These are phyloP conservation scores for Drosophila carrolli DNA, from an alignment of 1,140 invertebrate genomes.

Conservation along the genomic window DNA sequence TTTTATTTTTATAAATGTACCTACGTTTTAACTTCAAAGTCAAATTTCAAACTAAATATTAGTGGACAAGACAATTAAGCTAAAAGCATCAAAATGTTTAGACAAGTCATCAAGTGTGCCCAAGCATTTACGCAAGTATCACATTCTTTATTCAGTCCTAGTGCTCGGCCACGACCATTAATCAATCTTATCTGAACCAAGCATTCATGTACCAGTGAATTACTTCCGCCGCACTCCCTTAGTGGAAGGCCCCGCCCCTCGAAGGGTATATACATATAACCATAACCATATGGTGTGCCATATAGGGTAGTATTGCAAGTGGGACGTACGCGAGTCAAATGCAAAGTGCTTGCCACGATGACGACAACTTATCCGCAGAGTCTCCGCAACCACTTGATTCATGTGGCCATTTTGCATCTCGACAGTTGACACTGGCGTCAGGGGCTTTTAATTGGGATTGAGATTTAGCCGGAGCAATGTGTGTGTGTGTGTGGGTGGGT, in stretches of 20 bases:
- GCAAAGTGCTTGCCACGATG: constrained; percentile 53
- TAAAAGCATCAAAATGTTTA: constrained; percentile 4
- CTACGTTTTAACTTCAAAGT: background rate
- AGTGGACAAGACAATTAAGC: constrained; percentile 1
- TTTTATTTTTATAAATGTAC: too few relatives aligned
- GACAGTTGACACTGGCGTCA: constrained; percentile 43
- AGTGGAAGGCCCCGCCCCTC: constrained; percentile 9
- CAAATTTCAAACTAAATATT: background rate
- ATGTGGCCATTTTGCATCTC: constrained; percentile 30
- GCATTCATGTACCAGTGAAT: constrained; percentile 23
- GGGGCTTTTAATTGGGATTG: constrained; percentile 40
- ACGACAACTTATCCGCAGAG: constrained; percentile 38
- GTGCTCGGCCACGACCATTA: constrained; percentile 17
- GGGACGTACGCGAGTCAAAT: constrained; percentile 37
- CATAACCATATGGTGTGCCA: constrained; percentile 4
- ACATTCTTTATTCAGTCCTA: constrained; percentile 9
- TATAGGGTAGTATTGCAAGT: constrained; percentile 1
- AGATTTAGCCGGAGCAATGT: constrained; percentile 16
- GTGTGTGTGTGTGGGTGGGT: background rate
- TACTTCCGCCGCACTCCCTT: constrained; percentile 9
- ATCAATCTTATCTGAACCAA: constrained; percentile 32
- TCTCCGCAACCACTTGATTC: constrained; percentile 39
- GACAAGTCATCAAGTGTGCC: constrained; percentile 1
- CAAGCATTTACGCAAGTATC: constrained; percentile 9
- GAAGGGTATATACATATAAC: constrained; percentile 2